phyloP scores from a whole-genome alignment of 1,140 invertebrate species.

The Cyrtorhinus lividipennis region DNA sequence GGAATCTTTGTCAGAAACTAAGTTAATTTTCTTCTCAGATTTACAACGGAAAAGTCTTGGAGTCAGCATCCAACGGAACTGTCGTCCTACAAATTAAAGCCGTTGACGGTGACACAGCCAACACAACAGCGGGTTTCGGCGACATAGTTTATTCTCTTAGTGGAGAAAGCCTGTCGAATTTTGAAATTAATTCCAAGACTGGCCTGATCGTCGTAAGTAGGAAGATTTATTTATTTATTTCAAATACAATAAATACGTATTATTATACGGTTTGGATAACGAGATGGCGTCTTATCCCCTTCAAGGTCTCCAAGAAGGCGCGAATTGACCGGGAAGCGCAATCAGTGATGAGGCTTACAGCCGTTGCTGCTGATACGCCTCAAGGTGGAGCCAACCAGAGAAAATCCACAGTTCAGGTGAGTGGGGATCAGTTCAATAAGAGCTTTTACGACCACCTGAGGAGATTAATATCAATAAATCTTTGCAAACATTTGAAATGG shows the following conservation, averaged over 20 bases:
- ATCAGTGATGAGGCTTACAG: slow-evolving; percentile 46
- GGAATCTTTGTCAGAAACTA: too few relatives aligned
- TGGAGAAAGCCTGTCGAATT: slow-evolving; percentile 54
- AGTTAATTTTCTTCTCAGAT: slow-evolving; percentile 32
- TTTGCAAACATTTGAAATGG: background rate
- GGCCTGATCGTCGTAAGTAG: slow-evolving; percentile 42
- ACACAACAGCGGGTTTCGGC: slow-evolving; percentile 47
- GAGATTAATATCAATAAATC: background rate
- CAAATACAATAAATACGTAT: slow-evolving; percentile 11
- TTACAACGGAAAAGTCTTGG: slow-evolving; percentile 52
- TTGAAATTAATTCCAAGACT: slow-evolving; percentile 48
- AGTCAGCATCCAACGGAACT: slow-evolving; percentile 52
- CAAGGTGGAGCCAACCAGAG: slow-evolving; percentile 46
- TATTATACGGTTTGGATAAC: background rate
- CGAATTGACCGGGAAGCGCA: slow-evolving; percentile 60
- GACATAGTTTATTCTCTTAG: slow-evolving; percentile 49
- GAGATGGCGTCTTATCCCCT: background rate
- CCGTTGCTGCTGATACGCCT: slow-evolving; percentile 58
- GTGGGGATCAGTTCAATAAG: slow-evolving; percentile 14
- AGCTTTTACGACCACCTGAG: background rate
- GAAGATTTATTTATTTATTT: slow-evolving; percentile 10
- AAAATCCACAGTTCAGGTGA: slow-evolving; percentile 35
- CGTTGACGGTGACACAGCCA: slow-evolving; percentile 49
- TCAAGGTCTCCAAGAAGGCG: slow-evolving; percentile 45
- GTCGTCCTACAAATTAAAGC: slow-evolving; percentile 52